phyloP scores from a whole-genome alignment of 2,113 vertebrate genomes.

The Columbina picui region DNA sequence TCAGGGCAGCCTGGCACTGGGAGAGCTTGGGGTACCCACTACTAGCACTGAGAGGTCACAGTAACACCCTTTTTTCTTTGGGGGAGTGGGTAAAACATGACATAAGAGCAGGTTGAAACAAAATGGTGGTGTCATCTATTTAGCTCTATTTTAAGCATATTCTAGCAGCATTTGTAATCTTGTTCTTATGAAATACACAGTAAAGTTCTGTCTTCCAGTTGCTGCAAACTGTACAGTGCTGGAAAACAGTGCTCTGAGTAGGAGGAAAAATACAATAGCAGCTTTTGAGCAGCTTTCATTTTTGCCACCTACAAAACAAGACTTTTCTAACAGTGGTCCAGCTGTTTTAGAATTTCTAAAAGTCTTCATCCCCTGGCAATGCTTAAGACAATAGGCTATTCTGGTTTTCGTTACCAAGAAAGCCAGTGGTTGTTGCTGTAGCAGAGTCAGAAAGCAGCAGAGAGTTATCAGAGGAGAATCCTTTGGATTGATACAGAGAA shows the following conservation, averaged over 20 bases:
- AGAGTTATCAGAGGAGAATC: not conserved
- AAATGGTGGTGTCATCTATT: not conserved
- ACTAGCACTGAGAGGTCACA: not conserved
- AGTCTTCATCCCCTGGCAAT: not conserved
- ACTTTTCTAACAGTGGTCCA: not conserved
- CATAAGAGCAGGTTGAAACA: not conserved
- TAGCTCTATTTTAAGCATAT: not conserved
- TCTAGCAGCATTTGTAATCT: not conserved
- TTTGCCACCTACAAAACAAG: not conserved
- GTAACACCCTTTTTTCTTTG: not conserved
- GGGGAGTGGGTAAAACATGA: not conserved
- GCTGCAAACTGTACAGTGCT: not conserved
- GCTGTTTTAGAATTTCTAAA: not conserved
- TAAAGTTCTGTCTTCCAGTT: not conserved
- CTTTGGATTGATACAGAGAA: fast-evolving
- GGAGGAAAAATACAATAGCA: not conserved
- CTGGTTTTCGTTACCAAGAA: not conserved
- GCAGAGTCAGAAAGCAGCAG: not conserved
- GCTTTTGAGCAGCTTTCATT: not conserved
- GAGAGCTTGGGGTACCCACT: not conserved
- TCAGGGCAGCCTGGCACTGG: not conserved
- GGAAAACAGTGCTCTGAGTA: not conserved
- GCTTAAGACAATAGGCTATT: not conserved
- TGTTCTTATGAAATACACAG: not conserved
- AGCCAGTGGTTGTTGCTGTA: not conserved